A percentile compares a stretch with the other conserved stretches of the same genome.
Evolutionary conservation across 2,888 invertebrate genomes (phyloP).

Genomic region (Ceramica pisi): DNA sequence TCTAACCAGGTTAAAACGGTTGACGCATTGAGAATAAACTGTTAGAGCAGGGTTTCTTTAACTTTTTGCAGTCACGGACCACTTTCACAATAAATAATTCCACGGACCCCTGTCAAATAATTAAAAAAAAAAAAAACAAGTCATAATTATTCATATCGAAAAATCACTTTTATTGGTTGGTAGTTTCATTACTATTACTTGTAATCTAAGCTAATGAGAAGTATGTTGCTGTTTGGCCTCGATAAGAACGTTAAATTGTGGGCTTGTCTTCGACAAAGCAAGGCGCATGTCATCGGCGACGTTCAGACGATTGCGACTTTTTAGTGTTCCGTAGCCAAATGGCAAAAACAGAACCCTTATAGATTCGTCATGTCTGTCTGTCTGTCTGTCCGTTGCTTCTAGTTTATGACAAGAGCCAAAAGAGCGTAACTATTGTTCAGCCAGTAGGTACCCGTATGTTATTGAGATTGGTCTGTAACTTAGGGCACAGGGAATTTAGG

Average conservation of each 20-base stretch:
- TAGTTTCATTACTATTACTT: background rate
- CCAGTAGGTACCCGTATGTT: too few species aligned
- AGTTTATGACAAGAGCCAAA: too few species aligned
- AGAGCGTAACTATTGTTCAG: too few species aligned
- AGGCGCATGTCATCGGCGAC: constrained; percentile 3
- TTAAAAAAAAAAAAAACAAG: background rate
- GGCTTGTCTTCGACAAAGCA: background rate
- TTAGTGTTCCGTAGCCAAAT: too few species aligned
- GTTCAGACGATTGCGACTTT: background rate
- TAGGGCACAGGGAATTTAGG: too few species aligned
- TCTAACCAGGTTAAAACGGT: too few species aligned
- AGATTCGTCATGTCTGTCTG: too few species aligned
- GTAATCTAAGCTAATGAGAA: background rate
- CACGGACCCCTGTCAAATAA: background rate
- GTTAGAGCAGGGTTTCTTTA: too few species aligned
- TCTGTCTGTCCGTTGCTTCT: too few species aligned
- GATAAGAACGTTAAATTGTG: constrained; percentile 1
- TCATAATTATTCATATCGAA: background rate
- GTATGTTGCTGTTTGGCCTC: background rate
- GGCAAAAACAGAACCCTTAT: too few species aligned
- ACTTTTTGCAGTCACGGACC: background rate
- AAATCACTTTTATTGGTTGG: background rate
- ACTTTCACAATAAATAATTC: constrained; percentile 2
- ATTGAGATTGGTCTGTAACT: too few species aligned
- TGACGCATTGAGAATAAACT: too few species aligned